phyloP scores from a whole-genome alignment of 2,797 vertebrate genomes.

The Chiropotes sagulatus region DNA sequence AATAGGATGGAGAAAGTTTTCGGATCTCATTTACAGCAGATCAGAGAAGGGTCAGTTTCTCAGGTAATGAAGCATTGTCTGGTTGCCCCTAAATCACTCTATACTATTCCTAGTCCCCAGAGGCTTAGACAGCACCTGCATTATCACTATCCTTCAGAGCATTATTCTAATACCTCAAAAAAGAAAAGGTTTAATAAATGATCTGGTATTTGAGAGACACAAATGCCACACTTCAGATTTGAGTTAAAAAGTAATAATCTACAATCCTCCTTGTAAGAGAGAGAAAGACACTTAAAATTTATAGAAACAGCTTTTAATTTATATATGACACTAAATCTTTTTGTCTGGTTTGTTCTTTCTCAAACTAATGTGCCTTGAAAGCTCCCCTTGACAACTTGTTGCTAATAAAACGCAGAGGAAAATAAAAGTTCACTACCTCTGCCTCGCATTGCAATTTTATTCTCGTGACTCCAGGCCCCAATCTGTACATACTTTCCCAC shows the following conservation, averaged over 20 bases:
- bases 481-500: not conserved
- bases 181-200: conserved; percentile 61
- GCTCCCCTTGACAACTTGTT: conserved; percentile 12
- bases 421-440: conserved; percentile 1
- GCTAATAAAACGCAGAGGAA: conserved; percentile 27
- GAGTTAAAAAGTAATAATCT: not conserved
- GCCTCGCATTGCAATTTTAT: not conserved
- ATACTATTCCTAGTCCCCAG: not conserved
- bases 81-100: conserved; percentile 45
- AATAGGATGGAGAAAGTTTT: conserved; percentile 78
- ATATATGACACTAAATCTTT: conserved; percentile 6
- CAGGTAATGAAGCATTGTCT: conserved; percentile 55
- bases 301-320: conserved; percentile 55
- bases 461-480: not conserved
- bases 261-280: not conserved
- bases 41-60: conserved; percentile 75
- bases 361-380: conserved; percentile 44
- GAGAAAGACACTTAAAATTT: conserved; percentile 5
- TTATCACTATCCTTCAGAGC: not conserved
- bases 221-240: conserved; percentile 39
- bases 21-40: conserved; percentile 76
- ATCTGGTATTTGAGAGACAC: not conserved
- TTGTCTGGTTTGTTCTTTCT: conserved; percentile 57
- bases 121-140: not conserved
- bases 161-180: conserved; percentile 55